Conservation (phyloP, 2,113 vertebrate species). For the Odocoileus virginianus region DNA sequence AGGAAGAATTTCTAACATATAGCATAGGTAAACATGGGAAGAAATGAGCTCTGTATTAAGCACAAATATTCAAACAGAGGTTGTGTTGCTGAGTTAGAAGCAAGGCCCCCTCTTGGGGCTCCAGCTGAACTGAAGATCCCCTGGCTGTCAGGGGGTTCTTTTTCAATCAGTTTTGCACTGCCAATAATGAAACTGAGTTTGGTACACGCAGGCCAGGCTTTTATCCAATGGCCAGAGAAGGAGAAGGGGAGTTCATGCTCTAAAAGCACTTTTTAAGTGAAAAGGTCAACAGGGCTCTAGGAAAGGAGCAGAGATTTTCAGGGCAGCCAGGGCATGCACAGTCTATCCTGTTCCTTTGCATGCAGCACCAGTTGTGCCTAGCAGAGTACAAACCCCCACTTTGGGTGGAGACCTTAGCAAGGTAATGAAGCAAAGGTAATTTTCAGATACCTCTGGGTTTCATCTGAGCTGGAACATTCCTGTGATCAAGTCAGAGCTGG, state of each 20-base stretch:
- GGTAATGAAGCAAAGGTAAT: neutral
- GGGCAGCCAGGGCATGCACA: neutral
- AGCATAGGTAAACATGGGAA: neutral
- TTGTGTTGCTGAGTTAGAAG: neutral
- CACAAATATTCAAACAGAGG: constrained; percentile 16
- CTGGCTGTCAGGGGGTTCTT: neutral
- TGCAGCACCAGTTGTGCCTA: neutral
- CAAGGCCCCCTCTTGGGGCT: neutral
- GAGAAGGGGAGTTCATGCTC: neutral
- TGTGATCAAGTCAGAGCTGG: neutral
- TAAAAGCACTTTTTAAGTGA: neutral
- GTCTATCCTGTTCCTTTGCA: neutral
- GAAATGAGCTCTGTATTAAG: neutral
- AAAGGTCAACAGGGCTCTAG: neutral
- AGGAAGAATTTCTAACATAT: neutral
- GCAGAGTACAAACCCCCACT: neutral
- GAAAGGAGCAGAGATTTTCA: neutral
- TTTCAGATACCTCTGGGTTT: neutral
- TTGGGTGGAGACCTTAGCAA: neutral
- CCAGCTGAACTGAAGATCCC: neutral
- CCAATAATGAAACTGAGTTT: neutral
- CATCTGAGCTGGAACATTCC: neutral
- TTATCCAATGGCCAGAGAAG: neutral
- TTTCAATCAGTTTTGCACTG: neutral
- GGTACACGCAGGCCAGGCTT: neutral